Percentiles rank a stretch among this genome's conserved stretches.
Evolutionary conservation across 2,797 vertebrate genomes (phyloP).

Genomic region (Antennarius maculatus): DNA sequence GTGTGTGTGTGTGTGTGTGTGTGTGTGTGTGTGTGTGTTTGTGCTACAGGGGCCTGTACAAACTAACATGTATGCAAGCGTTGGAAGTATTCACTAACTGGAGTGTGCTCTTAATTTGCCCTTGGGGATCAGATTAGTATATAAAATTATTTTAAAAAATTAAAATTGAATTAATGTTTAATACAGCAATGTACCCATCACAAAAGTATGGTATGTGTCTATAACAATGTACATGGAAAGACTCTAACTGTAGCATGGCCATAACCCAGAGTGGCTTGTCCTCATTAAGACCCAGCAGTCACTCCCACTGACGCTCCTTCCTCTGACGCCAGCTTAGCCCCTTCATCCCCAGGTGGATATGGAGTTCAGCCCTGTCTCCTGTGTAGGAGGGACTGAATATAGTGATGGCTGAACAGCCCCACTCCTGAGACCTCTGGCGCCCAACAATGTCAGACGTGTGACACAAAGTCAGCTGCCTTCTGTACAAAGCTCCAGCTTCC

Average conservation of each 20-base stretch:
- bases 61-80: too few species aligned
- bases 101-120: too few species aligned
- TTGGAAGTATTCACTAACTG: too few species aligned
- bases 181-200: neutral
- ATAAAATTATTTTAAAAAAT: too few species aligned
- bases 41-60: too few species aligned
- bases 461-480: slow-evolving; percentile 40
- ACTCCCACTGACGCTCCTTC: slow-evolving; percentile 72
- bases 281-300: slow-evolving; percentile 75
- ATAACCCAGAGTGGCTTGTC: slow-evolving; percentile 71
- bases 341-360: slow-evolving; percentile 70
- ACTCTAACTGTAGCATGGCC: slow-evolving; percentile 45
- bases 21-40: too few species aligned
- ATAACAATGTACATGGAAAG: slow-evolving; percentile 20
- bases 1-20: too few species aligned
- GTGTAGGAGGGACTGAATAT: slow-evolving; percentile 7
- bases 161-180: neutral
- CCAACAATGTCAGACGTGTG: slow-evolving; percentile 25
- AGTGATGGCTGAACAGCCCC: slow-evolving; percentile 27
- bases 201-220: slow-evolving; percentile 2
- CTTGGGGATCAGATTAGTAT: too few species aligned
- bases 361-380: slow-evolving; percentile 51
- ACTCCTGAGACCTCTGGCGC: slow-evolving; percentile 23
- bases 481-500: slow-evolving; percentile 22
- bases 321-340: slow-evolving; percentile 66